Conservation (phyloP, 2,888 invertebrate genomes). For the Theretra japonica region DNA sequence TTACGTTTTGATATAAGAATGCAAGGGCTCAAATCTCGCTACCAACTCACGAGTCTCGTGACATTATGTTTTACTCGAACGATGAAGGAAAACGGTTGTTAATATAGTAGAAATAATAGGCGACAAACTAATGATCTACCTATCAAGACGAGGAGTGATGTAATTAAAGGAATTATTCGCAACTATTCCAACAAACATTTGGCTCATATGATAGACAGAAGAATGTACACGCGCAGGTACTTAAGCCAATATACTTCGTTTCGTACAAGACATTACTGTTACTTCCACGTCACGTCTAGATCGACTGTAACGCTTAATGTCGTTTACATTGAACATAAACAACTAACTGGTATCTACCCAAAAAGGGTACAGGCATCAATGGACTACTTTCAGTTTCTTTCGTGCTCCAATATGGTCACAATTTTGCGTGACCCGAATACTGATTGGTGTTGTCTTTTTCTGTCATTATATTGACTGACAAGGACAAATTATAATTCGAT, state of each 20-base stretch:
- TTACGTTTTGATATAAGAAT: constrained; percentile 21
- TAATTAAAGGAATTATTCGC: not conserved
- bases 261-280: constrained; percentile 9
- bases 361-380: constrained; percentile 23
- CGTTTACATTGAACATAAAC: constrained; percentile 26
- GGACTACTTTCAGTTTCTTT: constrained; percentile 26
- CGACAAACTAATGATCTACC: constrained; percentile 7
- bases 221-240: constrained; percentile 10
- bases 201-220: constrained; percentile 7
- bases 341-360: constrained; percentile 26
- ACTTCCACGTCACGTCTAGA: constrained; percentile 25
- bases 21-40: constrained; percentile 26
- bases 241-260: constrained; percentile 9
- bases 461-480: constrained; percentile 25
- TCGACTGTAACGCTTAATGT: constrained; percentile 19
- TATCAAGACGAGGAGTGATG: not conserved
- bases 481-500: constrained; percentile 25
- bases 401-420: constrained; percentile 21
- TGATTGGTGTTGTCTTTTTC: constrained; percentile 21
- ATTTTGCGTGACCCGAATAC: constrained; percentile 27
- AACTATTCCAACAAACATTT: constrained; percentile 14
- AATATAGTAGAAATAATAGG: constrained; percentile 16
- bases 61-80: constrained; percentile 17
- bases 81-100: constrained; percentile 14
- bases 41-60: constrained; percentile 12